These are phyloP conservation scores for Scleropages formosus DNA, from an alignment of 2,797 vertebrate genomes.

Conservation along the genomic window DNA sequence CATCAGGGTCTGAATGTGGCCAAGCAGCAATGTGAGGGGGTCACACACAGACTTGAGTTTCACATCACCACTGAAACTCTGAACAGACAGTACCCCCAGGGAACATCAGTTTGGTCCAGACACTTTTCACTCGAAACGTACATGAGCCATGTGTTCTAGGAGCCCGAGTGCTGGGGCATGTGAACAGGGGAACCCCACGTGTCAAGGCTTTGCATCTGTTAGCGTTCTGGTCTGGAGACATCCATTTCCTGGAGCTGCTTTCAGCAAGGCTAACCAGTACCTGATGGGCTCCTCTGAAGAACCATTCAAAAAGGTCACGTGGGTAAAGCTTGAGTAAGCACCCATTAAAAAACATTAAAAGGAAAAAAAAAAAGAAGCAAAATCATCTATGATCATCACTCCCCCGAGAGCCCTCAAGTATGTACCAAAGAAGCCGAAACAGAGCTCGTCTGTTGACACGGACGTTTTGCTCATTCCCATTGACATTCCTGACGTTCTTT, in stretches of 20 bases:
- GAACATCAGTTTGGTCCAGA: neutral
- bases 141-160: too few relatives aligned
- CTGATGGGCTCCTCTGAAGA: neutral
- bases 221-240: constrained; percentile 17
- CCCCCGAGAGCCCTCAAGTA: neutral
- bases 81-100: neutral
- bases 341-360: neutral
- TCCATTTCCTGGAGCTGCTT: constrained; percentile 17
- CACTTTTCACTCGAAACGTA: neutral
- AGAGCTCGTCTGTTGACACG: neutral
- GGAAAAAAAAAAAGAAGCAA: neutral
- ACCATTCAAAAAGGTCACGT: neutral
- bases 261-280: neutral
- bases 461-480: neutral
- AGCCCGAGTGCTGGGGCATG: neutral
- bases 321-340: neutral
- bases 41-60: neutral
- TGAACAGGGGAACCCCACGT: neutral
- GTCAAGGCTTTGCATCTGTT: neutral
- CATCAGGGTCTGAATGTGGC: neutral
- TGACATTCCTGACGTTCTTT: constrained; percentile 21
- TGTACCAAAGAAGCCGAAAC: neutral
- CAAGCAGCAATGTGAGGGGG: neutral
- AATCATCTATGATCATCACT: neutral
- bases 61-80: neutral